Evolutionary conservation across 2,113 vertebrate species (phyloP), one percentile per base, ranked within the genome.

Genomic region (Struthidea cinerea): DNA sequence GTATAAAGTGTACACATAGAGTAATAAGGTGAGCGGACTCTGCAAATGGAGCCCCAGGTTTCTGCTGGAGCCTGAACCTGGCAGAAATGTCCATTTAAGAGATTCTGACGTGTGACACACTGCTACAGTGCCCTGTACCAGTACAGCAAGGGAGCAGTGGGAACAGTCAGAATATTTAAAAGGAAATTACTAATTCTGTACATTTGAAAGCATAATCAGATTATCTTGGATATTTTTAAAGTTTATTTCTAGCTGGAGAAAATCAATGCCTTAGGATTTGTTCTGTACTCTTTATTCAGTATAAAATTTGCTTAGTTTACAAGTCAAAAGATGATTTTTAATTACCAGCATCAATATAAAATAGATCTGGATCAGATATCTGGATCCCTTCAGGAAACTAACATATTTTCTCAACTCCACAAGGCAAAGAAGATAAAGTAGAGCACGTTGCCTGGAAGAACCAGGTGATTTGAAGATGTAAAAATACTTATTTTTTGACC

Each of bases 261-360:
- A 95, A 92, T 56, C 69, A 75, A 1, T 86, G 83, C 89, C 80
- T 82, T 92, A 81, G 88, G 90, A 94, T 95, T 93, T 96, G 80
- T 78, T 95, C 68, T 93, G 84, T 57, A 57, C 60, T 95, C 60
- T 93, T 93, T 77, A 82, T 90, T 94, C 46, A 37, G 67, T 90
- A 89, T 56, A 93, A 93, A 92, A 89, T 61, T 90, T 90, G 41
- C 90, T 95, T 92, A 50, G 80, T 93, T 96, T 94, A 95, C 69
- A 84, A 93, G 88, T 92, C 83, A 92, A 93, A 94, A 94, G 76
- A 96, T 75, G 7, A 61, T 75, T 97, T 97, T 90, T 94, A 90
- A 92, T 93, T 97, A 94, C 60, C 69, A 73, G 56, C 46, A 79
- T 60, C 10, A 9, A 84, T 80, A 82, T 87, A 95, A 95, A 96